Percentiles rank a stretch among this genome's conserved stretches.
Evolutionary conservation across 1,140 invertebrate species (phyloP).

Genomic region (Anthonomus grandis): DNA sequence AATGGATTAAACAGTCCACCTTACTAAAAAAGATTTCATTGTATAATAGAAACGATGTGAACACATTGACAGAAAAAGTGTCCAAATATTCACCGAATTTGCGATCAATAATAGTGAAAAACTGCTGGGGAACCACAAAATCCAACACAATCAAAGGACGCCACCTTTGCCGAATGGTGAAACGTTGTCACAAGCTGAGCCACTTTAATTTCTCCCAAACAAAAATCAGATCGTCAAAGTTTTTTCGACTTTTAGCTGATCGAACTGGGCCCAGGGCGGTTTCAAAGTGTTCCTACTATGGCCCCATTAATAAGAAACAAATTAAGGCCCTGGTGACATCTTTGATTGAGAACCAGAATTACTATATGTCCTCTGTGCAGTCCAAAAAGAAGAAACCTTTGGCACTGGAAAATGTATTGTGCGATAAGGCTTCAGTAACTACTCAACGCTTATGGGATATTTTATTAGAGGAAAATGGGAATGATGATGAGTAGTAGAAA

Average conservation of each 20-base stretch:
- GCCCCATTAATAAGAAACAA: constrained; percentile 23
- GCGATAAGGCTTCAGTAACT: too few species aligned
- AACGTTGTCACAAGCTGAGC: constrained; percentile 20
- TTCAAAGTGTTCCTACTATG: constrained; percentile 17
- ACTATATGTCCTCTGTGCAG: too few species aligned
- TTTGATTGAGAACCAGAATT: too few species aligned
- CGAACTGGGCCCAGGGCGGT: background rate
- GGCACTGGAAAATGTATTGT: too few species aligned
- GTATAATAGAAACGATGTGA: constrained; percentile 26
- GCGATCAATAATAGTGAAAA: constrained; percentile 19
- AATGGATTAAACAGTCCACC: constrained; percentile 31
- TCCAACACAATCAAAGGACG: constrained; percentile 15
- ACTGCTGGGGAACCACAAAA: constrained; percentile 24
- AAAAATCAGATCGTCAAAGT: constrained; percentile 28
- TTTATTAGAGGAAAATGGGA: too few species aligned
- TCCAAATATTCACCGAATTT: constrained; percentile 19
- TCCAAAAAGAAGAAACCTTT: too few species aligned
- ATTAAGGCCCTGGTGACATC: constrained; percentile 15
- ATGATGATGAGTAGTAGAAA: too few species aligned
- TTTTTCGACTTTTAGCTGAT: constrained; percentile 23
- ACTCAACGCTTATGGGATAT: too few species aligned
- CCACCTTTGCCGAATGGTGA: constrained; percentile 22
- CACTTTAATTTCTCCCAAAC: constrained; percentile 23
- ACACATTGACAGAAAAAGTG: constrained; percentile 16
- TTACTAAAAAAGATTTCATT: constrained; percentile 25